phyloP scores from a whole-genome alignment of 2,113 vertebrate species.

The Mirza zaza region DNA sequence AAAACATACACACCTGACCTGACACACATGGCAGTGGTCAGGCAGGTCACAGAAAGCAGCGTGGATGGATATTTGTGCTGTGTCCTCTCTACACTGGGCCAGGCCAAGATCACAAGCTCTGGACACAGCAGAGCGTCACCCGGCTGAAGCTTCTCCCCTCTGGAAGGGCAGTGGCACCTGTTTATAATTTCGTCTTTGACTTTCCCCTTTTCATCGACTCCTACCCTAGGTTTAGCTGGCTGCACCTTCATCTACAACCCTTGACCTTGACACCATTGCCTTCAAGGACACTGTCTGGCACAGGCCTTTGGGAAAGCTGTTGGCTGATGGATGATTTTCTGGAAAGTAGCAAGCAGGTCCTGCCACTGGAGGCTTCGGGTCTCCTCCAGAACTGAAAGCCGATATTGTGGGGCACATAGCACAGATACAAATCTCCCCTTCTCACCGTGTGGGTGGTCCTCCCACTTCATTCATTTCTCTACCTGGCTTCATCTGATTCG shows the following conservation, averaged over 20 bases:
- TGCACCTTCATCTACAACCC: background rate
- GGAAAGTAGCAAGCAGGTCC: background rate
- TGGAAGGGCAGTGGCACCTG: background rate
- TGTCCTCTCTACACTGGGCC: background rate
- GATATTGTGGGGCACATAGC: accelerated
- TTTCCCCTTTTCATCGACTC: background rate
- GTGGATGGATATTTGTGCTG: background rate
- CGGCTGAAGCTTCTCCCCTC: background rate
- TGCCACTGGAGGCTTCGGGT: background rate
- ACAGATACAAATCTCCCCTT: background rate
- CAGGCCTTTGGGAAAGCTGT: background rate
- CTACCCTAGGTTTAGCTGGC: too few species aligned
- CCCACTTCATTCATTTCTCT: background rate
- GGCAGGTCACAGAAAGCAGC: background rate
- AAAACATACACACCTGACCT: background rate
- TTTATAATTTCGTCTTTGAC: background rate
- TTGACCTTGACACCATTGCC: background rate
- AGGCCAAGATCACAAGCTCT: background rate
- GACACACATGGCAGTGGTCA: background rate
- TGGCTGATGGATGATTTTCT: background rate
- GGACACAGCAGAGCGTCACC: accelerated
- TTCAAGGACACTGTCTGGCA: background rate
- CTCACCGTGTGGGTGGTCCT: background rate
- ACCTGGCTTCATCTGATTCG: background rate
- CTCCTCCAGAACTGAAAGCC: background rate